Evolutionary conservation across 92 coral and sea anemone species (phyloP), one percentile per base, ranked within the genome.

Genomic region (Chrysogorgia sp.): DNA sequence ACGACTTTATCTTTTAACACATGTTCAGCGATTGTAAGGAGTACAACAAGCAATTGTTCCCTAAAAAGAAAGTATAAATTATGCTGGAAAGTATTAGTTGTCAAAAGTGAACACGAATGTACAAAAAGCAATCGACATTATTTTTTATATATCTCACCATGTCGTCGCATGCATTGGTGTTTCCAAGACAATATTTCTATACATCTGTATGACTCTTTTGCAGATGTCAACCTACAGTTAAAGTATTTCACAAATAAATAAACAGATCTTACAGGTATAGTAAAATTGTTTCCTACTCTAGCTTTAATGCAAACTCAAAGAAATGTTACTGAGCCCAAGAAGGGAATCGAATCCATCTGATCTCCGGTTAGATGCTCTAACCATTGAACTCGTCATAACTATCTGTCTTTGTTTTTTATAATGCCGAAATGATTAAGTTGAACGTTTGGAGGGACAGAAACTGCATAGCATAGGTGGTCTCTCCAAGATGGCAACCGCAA

Each of bases 201-300:
- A 93, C 47, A 93, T 81, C 66, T 88, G 96, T 34, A 93, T 88
- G 37, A 93, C 98, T 40, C 98, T 88, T 47, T 85, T 91, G 77
- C 96, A 93, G 24, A 91, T 81, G 67, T 93, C 93, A 87, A 93
- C 94, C 98, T 93, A 75, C 0, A 49, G 63, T 21, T 14, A 28
- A n/a, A 10, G 43, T 12, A 37, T 37, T 37, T 37, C 23, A 76
- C 20, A 40, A 64, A 49, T 32, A 33, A 3, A 23, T 10, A 21
- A 34, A 1, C 15, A 0, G 13, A 19, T 55, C 23, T 56, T 19
- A 74, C 26, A 4, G 37, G 28, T 2, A 74, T 13, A 24, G 1
- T 56, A 47, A 19, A 53, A 74, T 28, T 15, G 8, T 33, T 12
- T 25, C 7, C 17, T 56, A 56, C 22, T n/a, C n/a, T n/a, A n/a